phyloP scores from a whole-genome alignment of 2,113 vertebrate genomes.

The Ahaetulla prasina region DNA sequence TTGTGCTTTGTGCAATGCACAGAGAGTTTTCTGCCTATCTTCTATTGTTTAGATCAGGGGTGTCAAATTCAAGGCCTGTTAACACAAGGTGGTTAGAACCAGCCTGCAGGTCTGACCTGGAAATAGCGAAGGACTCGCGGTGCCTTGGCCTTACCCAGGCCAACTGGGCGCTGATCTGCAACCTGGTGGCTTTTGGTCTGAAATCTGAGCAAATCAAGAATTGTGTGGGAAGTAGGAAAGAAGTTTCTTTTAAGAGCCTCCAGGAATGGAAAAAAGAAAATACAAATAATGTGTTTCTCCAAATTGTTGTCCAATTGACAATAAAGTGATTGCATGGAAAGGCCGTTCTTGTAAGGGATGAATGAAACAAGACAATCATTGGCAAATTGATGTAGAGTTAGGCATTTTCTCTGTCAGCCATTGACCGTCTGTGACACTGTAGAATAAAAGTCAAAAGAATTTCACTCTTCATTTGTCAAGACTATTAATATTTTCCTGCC shows the following conservation, averaged over 20 bases:
- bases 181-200: neutral
- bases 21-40: too few relatives aligned
- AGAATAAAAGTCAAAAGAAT: rapidly evolving
- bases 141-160: too few relatives aligned
- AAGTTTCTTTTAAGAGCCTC: neutral
- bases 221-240: neutral
- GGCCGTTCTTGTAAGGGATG: neutral
- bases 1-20: too few relatives aligned
- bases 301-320: neutral
- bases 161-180: too few relatives aligned
- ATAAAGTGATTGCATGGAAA: neutral
- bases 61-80: too few relatives aligned
- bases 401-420: neutral
- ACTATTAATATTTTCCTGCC: neutral
- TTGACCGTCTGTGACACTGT: neutral
- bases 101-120: too few relatives aligned
- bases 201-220: neutral
- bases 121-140: too few relatives aligned
- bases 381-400: neutral
- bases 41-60: too few relatives aligned
- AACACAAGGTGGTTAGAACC: too few relatives aligned
- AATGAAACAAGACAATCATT: neutral
- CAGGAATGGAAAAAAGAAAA: neutral
- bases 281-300: neutral
- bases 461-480: neutral